phyloP scores from a whole-genome alignment of 2,797 vertebrate species.

The Platyrinchus mystaceus region DNA sequence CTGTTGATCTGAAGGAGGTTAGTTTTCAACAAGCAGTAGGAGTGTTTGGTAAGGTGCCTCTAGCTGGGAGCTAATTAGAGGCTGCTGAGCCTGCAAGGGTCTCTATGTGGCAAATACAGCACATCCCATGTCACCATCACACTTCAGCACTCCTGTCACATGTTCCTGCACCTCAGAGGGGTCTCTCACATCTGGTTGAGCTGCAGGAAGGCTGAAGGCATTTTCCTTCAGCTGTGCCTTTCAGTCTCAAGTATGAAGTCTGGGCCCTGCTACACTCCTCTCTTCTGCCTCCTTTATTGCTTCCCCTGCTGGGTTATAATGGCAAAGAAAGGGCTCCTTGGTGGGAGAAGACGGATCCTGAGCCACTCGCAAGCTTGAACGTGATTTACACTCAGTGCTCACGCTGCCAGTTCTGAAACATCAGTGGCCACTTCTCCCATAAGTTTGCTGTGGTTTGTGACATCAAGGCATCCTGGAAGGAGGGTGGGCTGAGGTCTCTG shows the following conservation, averaged over 20 bases:
- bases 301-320: neutral
- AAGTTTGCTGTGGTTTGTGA: neutral
- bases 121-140: neutral
- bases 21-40: neutral
- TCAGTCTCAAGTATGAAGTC: neutral
- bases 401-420: neutral
- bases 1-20: neutral
- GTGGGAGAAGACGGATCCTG: neutral
- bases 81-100: neutral
- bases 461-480: neutral
- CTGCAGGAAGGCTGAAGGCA: neutral
- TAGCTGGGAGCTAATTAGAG: constrained; percentile 6
- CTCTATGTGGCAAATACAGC: neutral
- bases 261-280: rapidly evolving
- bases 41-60: neutral
- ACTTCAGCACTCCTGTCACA: neutral
- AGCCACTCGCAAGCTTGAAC: neutral
- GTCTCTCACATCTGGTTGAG: neutral
- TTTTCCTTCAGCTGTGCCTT: neutral
- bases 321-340: neutral
- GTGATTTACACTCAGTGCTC: neutral
- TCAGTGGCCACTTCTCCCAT: rapidly evolving
- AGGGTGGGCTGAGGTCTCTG: neutral
- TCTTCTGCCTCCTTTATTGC: neutral
- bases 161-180: neutral